Evolutionary conservation across 2,888 invertebrate species (phyloP), one percentile per base, ranked within the genome.

Genomic region (Hetaerina titia): DNA sequence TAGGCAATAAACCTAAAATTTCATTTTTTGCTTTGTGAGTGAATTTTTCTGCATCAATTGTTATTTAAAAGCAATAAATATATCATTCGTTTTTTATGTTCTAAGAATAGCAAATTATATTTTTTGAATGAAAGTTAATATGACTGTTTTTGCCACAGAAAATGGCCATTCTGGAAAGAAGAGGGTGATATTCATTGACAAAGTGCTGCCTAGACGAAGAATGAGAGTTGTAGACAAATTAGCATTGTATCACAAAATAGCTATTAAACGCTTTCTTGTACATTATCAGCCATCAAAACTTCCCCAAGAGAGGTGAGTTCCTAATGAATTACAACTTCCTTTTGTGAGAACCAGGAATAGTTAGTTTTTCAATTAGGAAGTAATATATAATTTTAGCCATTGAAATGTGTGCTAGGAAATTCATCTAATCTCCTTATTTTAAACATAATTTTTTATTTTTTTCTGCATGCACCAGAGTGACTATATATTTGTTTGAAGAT

Each of bases 161-260:
- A 89, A 92, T 92, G 92, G 92, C 17, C 31, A 15, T 25, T 11
- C 64, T 45, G 56, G 31, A 45, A 89, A n/a, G 58, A 92, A 92
- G 15, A 92, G 22, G 69, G 56, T 92, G 7, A 25, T 92, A 13
- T 92, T 69, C 13, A 92, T 92, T 15, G 92, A 92, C 56, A 92
- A 92, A 60, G 92, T 69, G 15, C 19, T 92, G 17, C 92, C 92
- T 2, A 45, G 69, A 8, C 63, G 69, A 64, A 92, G 56, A 22
- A 92, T 92, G 92, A 45, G 45, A 60, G 92, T 92, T 45, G 56
- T 92, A 6, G 92, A 92, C 19, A 92, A 92, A 69, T 64, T 92
- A 64, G 25, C 19, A 1, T 64, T 31, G 7, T 92, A 45, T 92
- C 13, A 92, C 60, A 92, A 92, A 64, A 64, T 92, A 25, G 92